Percentiles rank a stretch among this genome's conserved stretches.
These are phyloP conservation scores for Dromius quadrimaculatus DNA, from an alignment of 2,888 invertebrate species.

Conservation along the genomic window DNA sequence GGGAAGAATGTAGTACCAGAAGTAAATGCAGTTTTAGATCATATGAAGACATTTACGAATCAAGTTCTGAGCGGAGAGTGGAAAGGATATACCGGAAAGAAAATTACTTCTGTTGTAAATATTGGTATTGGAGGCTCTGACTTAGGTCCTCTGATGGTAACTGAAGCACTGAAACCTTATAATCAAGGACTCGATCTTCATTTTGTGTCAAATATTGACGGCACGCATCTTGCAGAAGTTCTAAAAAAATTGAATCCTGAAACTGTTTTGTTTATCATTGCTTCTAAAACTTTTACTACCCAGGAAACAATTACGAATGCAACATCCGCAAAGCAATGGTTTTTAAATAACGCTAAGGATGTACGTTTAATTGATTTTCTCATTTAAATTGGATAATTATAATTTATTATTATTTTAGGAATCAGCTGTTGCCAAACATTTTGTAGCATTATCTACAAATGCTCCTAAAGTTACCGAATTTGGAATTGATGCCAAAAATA, in stretches of 20 bases:
- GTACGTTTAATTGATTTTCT: conserved; percentile 70
- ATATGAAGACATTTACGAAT: conserved; percentile 94
- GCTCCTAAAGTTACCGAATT: conserved; percentile 94
- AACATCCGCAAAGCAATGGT: conserved; percentile 96
- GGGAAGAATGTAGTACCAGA: conserved; percentile 93
- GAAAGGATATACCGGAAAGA: conserved; percentile 90
- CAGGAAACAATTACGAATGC: conserved; percentile 99
- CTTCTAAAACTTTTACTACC: conserved; percentile 99
- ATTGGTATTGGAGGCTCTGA: conserved; percentile 99
- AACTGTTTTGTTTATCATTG: conserved; percentile 97
- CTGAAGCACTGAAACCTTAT: conserved; percentile 95
- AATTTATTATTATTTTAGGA: conserved; percentile 68
- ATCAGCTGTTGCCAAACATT: conserved; percentile 93
- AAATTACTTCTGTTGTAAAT: conserved; percentile 97
- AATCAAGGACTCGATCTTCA: conserved; percentile 88
- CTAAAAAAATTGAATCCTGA: conserved; percentile 91
- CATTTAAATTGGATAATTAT: neutral
- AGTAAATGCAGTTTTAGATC: conserved; percentile 89
- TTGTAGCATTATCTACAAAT: conserved; percentile 98
- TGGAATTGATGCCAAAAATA: conserved; percentile 96
- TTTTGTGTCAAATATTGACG: conserved; percentile 99
- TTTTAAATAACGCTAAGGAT: conserved; percentile 86
- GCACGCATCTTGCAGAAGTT: conserved; percentile 96
- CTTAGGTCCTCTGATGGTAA: conserved; percentile 98
- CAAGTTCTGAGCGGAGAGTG: conserved; percentile 79